Evolutionary conservation across 2,797 vertebrate genomes (phyloP).

Genomic region (Mico argentatus): DNA sequence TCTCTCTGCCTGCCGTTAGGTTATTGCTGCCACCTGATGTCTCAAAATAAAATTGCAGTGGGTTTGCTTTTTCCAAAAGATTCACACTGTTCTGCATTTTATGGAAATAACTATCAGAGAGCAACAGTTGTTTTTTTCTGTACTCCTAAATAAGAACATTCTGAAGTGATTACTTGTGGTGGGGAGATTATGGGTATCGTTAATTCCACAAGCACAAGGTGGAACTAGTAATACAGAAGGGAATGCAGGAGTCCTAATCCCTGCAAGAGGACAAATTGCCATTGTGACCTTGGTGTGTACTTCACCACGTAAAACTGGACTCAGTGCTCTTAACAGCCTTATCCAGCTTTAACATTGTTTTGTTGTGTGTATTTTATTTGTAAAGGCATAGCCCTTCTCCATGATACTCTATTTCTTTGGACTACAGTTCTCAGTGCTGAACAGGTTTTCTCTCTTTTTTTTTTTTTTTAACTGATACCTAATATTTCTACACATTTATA

Average conservation of each 20-base stretch:
- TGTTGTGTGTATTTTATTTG: not conserved
- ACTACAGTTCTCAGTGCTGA: not conserved
- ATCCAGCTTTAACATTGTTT: not conserved
- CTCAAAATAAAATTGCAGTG: conserved; percentile 29
- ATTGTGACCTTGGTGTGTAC: not conserved
- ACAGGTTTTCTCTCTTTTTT: not conserved
- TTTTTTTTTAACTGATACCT: not conserved
- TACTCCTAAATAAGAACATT: not conserved
- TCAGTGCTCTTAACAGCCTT: not conserved
- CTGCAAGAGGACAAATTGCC: not conserved
- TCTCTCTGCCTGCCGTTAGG: conserved; percentile 13
- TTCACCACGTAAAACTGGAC: not conserved
- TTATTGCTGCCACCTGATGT: conserved; percentile 84
- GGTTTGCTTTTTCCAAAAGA: conserved; percentile 23
- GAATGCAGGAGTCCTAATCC: not conserved
- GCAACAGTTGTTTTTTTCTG: conserved; percentile 41
- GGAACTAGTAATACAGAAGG: not conserved
- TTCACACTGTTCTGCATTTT: not conserved
- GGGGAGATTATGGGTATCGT: not conserved
- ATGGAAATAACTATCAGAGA: conserved; percentile 26
- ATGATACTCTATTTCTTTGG: not conserved
- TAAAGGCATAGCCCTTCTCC: not conserved
- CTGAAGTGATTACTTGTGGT: not conserved
- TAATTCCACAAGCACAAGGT: not conserved
- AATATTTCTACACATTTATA: not conserved